Conservation (phyloP, 2,113 vertebrate genomes). For the Cairina moschata region DNA sequence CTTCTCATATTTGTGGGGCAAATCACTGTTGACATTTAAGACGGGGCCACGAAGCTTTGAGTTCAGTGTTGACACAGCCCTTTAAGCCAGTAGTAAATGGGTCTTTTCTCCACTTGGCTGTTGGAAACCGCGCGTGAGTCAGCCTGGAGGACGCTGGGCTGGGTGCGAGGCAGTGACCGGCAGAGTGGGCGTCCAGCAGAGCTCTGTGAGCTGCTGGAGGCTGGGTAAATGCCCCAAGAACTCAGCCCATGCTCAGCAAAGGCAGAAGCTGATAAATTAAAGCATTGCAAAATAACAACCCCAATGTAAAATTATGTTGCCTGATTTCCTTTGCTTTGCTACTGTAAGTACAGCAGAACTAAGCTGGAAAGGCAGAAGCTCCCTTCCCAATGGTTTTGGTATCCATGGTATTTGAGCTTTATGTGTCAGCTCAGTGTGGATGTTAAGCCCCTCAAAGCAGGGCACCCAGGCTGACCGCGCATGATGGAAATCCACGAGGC, state of each 20-base stretch:
- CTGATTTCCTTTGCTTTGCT: fast-evolving
- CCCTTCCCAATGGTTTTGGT: neutral
- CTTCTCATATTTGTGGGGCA: neutral
- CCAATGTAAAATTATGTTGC: fast-evolving
- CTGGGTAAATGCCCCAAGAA: neutral
- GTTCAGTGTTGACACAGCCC: fast-evolving
- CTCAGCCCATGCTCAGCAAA: neutral
- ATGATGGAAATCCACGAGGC: neutral
- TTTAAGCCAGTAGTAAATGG: fast-evolving
- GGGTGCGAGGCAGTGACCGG: fast-evolving
- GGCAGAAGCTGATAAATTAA: no score
- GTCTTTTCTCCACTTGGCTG: neutral
- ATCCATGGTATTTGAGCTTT: neutral
- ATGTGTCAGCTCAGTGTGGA: no score
- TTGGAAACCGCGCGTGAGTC: neutral
- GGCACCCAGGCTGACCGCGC: neutral
- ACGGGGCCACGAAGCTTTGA: fast-evolving
- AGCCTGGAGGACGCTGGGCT: fast-evolving
- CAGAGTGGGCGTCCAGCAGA: neutral
- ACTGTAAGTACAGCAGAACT: neutral
- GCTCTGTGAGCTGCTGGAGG: neutral
- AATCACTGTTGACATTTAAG: neutral
- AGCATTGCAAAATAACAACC: no score
- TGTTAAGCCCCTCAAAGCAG: neutral
- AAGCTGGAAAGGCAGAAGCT: neutral